Percentiles rank a stretch among this genome's conserved stretches.
phyloP scores from a whole-genome alignment of 1,140 invertebrate genomes.

The Melitaea cinxia region DNA sequence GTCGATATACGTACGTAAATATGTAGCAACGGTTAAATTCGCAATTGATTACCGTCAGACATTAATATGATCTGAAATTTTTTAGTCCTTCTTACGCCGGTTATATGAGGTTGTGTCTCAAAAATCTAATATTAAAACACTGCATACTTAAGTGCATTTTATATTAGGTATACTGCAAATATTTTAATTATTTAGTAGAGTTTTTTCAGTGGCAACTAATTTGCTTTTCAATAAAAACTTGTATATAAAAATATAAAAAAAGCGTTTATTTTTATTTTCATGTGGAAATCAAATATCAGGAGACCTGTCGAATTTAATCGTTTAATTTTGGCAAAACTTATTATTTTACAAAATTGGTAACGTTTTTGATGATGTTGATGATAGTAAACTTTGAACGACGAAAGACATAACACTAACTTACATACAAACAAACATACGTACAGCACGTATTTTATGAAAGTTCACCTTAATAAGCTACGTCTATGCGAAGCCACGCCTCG shows the following conservation, averaged over 20 bases:
- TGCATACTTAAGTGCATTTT: too few relatives aligned
- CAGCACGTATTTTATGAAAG: constrained; percentile 44
- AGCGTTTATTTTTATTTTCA: too few relatives aligned
- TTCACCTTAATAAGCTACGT: constrained; percentile 49
- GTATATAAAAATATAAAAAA: too few relatives aligned
- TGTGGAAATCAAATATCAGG: too few relatives aligned
- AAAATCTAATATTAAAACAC: too few relatives aligned
- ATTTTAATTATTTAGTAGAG: too few relatives aligned
- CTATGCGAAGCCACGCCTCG: constrained; percentile 47
- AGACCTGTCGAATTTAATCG: too few relatives aligned
- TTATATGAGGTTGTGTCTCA: not conserved
- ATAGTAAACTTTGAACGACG: not conserved
- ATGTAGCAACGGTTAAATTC: not conserved
- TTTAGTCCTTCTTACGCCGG: not conserved
- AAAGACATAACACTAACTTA: constrained; percentile 18
- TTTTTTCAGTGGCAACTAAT: too few relatives aligned
- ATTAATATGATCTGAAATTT: not conserved
- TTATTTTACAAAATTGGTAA: too few relatives aligned
- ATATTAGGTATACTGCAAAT: too few relatives aligned
- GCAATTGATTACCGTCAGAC: not conserved
- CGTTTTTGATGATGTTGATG: not conserved
- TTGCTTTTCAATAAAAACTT: too few relatives aligned
- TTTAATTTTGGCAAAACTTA: too few relatives aligned
- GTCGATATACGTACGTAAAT: not conserved
- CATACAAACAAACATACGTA: constrained; percentile 21